phyloP scores from a whole-genome alignment of 2,797 vertebrate genomes.

The Leptoclinus maculatus region DNA sequence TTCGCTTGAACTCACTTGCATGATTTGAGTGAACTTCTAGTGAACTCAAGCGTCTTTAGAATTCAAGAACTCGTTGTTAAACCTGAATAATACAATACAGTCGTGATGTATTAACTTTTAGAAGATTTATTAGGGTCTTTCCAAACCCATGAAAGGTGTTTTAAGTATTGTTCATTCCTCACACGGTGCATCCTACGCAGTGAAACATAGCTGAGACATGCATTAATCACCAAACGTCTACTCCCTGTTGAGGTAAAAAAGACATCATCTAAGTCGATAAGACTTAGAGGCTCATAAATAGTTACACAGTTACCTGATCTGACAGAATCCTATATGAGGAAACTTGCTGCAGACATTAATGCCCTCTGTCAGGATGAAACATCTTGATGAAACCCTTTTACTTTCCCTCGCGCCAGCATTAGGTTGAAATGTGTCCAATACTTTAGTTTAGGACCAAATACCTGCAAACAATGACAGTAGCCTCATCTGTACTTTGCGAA shows the following conservation, averaged over 20 bases:
- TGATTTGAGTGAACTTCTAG: slow-evolving; percentile 38
- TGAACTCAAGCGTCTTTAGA: slow-evolving; percentile 43
- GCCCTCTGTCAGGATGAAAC: neutral
- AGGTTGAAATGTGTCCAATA: neutral
- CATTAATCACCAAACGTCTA: slow-evolving; percentile 42
- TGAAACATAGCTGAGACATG: slow-evolving; percentile 14
- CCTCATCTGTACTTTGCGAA: neutral
- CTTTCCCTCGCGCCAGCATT: neutral
- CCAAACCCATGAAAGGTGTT: slow-evolving; percentile 35
- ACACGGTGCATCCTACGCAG: slow-evolving; percentile 37
- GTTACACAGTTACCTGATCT: neutral
- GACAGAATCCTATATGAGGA: neutral
- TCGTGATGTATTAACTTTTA: slow-evolving; percentile 16
- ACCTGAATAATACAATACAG: slow-evolving; percentile 11
- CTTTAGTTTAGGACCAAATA: neutral
- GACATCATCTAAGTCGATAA: slow-evolving; percentile 1
- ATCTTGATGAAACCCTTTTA: neutral
- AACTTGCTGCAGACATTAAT: neutral
- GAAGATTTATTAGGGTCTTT: slow-evolving; percentile 27
- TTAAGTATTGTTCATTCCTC: slow-evolving; percentile 41
- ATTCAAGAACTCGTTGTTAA: slow-evolving; percentile 28
- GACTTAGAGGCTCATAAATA: neutral
- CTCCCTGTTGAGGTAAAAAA: slow-evolving; percentile 38
- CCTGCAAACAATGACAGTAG: neutral
- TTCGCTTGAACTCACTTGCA: slow-evolving; percentile 1